Conservation (phyloP, 2,113 vertebrate species). For the Felis chaus region DNA sequence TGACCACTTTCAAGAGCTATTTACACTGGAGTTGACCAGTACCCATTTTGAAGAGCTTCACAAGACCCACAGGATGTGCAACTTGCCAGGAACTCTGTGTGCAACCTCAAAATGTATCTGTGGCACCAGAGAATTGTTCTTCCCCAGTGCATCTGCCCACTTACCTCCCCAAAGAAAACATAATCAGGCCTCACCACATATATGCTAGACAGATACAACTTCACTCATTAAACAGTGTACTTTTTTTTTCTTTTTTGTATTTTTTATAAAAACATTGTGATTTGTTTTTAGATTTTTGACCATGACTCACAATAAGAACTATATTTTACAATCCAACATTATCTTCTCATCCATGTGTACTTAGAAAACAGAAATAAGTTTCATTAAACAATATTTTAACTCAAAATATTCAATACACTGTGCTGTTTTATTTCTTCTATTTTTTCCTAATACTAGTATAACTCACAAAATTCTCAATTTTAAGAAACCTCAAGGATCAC, state of each 20-base stretch:
- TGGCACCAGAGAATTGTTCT: background rate
- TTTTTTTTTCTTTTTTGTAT: background rate
- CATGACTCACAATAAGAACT: background rate
- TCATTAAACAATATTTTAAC: background rate
- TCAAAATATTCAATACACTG: background rate
- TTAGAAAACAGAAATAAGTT: background rate
- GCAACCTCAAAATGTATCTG: background rate
- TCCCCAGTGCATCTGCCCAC: background rate
- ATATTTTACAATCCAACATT: background rate
- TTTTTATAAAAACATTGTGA: background rate
- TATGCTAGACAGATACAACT: background rate
- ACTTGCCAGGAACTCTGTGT: background rate
- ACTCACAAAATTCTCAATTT: background rate
- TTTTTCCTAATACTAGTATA: background rate
- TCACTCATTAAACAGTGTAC: background rate
- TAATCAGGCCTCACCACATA: background rate
- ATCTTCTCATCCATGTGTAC: background rate
- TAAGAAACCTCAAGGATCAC: background rate
- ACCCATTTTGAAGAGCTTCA: background rate
- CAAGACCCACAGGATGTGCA: no score
- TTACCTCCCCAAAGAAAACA: background rate
- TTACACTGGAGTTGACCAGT: background rate
- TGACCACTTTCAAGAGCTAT: background rate
- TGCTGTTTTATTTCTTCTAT: background rate
- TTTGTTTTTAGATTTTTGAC: background rate